These are phyloP conservation scores for Dallia pectoralis DNA, from an alignment of 2,797 vertebrate genomes.

Conservation along the genomic window DNA sequence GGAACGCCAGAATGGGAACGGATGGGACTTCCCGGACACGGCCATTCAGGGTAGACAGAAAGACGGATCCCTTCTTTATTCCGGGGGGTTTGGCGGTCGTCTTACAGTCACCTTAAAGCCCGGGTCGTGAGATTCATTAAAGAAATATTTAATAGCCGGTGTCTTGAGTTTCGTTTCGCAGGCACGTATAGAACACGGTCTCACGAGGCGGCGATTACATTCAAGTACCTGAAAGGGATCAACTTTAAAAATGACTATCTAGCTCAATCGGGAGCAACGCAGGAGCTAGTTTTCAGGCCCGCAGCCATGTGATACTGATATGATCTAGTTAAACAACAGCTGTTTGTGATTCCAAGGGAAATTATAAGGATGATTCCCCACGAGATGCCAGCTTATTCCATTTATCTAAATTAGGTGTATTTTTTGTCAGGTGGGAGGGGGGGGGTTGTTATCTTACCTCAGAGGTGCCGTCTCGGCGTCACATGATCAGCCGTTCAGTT, in stretches of 20 bases:
- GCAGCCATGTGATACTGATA: conserved; percentile 84
- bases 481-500: conserved; percentile 23
- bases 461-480: neutral
- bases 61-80: conserved; percentile 57
- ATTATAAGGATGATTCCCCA: conserved; percentile 89
- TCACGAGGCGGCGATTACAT: conserved; percentile 51
- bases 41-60: conserved; percentile 39
- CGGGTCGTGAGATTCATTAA: conserved; percentile 48
- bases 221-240: conserved; percentile 68
- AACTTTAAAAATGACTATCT: conserved; percentile 66
- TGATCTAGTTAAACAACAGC: conserved; percentile 92
- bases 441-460: conserved; percentile 30
- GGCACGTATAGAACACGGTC: conserved; percentile 26
- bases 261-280: conserved; percentile 69
- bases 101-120: conserved; percentile 43
- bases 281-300: conserved; percentile 79
- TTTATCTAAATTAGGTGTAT: conserved; percentile 82
- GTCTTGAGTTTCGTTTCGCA: conserved; percentile 38
- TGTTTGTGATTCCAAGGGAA: conserved; percentile 92
- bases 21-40: conserved; percentile 17
- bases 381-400: conserved; percentile 82
- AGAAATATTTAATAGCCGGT: conserved; percentile 49
- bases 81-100: conserved; percentile 40
- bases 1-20: conserved; percentile 40
- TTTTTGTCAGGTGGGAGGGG: conserved; percentile 52